Base-by-base conservation (phyloP, 2,113 vertebrate genomes). In the Sus scrofa region DNA sequence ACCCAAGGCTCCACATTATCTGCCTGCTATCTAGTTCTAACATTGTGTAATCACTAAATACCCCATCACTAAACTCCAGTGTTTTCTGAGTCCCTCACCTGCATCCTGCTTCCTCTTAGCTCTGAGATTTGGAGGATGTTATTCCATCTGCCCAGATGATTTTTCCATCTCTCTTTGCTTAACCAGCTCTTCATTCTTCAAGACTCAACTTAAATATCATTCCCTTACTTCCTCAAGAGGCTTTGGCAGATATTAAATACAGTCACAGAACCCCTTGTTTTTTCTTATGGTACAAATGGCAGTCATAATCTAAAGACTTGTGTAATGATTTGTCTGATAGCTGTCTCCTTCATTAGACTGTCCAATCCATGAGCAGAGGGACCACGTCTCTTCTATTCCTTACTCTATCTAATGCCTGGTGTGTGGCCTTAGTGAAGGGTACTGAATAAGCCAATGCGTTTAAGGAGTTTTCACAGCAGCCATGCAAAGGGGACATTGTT, bases 171-270 rank as follows among this genome's bases (percentile, higher is more conserved):
- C 15, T 77, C 71, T 60, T 75, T 37, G 37, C 18, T 90, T 78
- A 95, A 50, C 50, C 79, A 89, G 58, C 20, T 95, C 37, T 79
- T 62, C 37, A 50, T 85, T 65, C 73, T 84, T 84, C 20, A 85
- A 70, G 62, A 71, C 78, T 89, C 27, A 60, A 20, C 27, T 75
- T 67, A 75, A 77, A 84, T 77, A 94, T 60, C 14, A 62, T 85
- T 78, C 68, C 37, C 39, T 68, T 77, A 77, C 34, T 90, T 39
- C 18, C 13, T 75, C 58, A 30, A 77, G 26, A 50, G 54, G 11
- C 63, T 70, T 50, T 77, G 50, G 54, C 37, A 27, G 18, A 24
- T 85, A 32, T 85, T 37, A 58, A 95, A 85, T n/a, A 77, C 14
- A 11, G 30, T 52, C 79, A 37, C 24, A 62, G 52, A 90, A 60